phyloP scores from a whole-genome alignment of 2,888 invertebrate species.

The Folsomia candida region DNA sequence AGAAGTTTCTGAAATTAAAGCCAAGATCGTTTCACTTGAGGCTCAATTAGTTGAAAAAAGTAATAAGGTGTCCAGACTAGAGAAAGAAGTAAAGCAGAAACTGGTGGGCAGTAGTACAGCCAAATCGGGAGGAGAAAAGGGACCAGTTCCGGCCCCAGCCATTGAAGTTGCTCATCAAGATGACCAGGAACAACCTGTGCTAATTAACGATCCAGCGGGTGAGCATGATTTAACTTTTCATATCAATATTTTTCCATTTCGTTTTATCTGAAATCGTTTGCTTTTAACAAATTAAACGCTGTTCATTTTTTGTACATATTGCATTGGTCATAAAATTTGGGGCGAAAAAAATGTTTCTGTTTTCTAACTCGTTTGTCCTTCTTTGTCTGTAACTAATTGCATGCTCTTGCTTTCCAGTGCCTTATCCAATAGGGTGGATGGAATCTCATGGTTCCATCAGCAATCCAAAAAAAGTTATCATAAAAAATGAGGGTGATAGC shows the following conservation, averaged over 20 bases:
- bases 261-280: no score
- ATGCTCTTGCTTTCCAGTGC: conserved; percentile 39
- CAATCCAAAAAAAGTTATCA: conserved; percentile 24
- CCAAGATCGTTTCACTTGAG: conserved; percentile 44
- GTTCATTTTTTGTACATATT: neutral
- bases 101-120: conserved; percentile 18
- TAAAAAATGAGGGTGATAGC: conserved; percentile 23
- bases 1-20: conserved; percentile 43
- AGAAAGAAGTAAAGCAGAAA: conserved; percentile 31
- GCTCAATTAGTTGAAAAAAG: conserved; percentile 47
- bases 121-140: conserved; percentile 25
- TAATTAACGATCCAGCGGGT: conserved; percentile 49
- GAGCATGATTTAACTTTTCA: conserved; percentile 1
- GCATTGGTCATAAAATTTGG: neutral
- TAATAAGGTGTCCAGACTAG: conserved; percentile 37
- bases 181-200: conserved; percentile 30
- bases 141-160: conserved; percentile 1
- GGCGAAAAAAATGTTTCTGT: neutral
- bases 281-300: no score
- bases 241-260: no score
- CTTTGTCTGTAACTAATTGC: conserved; percentile 17
- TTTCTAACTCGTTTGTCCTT: conserved; percentile 3
- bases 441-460: conserved; percentile 23
- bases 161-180: conserved; percentile 15
- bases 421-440: conserved; percentile 50